Evolutionary conservation across 2,888 invertebrate species (phyloP).

Genomic region (Ashinkailepas kermadecensis): DNA sequence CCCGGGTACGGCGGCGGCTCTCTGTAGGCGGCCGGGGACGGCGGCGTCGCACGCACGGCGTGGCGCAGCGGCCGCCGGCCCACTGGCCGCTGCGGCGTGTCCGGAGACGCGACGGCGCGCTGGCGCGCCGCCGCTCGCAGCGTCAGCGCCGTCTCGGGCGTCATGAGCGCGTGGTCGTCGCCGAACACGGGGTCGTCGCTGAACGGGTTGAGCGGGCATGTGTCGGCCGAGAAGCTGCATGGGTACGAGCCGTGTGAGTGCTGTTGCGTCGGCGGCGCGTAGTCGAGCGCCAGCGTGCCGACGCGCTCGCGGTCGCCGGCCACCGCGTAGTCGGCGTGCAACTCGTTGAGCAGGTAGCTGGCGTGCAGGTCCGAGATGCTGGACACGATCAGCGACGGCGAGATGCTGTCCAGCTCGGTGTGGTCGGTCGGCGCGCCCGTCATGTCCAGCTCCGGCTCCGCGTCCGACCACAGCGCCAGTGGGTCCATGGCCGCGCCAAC

Average conservation of each 20-base stretch:
- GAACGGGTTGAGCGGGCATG: conserved; percentile 18
- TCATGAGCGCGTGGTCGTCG: neutral
- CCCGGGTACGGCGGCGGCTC: conserved; percentile 23
- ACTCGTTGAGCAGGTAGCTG: conserved; percentile 12
- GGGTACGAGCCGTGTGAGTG: conserved; percentile 18
- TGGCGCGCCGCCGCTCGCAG: conserved; percentile 10
- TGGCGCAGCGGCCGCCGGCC: conserved; percentile 10
- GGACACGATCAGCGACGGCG: conserved; percentile 16
- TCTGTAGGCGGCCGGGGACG: neutral
- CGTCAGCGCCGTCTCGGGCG: conserved; percentile 21
- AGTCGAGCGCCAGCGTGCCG: conserved; percentile 11
- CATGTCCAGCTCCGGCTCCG: neutral
- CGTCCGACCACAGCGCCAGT: conserved; percentile 4
- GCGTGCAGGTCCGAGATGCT: conserved; percentile 3
- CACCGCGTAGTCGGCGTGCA: neutral
- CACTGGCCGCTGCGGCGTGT: neutral
- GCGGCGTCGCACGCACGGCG: neutral
- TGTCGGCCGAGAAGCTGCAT: conserved; percentile 9
- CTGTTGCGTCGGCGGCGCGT: neutral
- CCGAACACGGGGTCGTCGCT: conserved; percentile 13
- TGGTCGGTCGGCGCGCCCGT: neutral
- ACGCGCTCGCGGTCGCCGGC: neutral
- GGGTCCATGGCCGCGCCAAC: neutral
- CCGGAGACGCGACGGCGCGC: neutral
- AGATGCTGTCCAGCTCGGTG: conserved; percentile 16